Base-by-base conservation (phyloP, 2,113 vertebrate species). In the Steatornis caripensis region DNA sequence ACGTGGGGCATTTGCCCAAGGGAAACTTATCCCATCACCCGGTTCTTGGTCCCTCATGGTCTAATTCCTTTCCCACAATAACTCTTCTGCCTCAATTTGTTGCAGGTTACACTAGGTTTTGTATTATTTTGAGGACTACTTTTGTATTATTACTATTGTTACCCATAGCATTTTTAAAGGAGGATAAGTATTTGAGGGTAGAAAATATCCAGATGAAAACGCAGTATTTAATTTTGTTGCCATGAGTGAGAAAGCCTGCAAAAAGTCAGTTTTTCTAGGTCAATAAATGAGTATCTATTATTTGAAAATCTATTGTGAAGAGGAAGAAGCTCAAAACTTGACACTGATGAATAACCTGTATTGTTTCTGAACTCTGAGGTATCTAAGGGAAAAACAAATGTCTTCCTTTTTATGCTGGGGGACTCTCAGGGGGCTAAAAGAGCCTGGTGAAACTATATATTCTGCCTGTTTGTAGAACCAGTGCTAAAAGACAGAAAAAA, bases 241-340 rank as follows among this genome's bases (percentile, higher is more conserved):
- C 4, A 4, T 36, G 53, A 94, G 48, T 75, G 49, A 90, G 49
- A 84, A 80, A 84, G 30, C 18, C 18, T 87, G 11, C 20, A 83
- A 75, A 89, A 93, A 54, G 24, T 76, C 55, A 64, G 18, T 75
- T 81, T 95, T 96, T 91, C 68, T 90, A 81, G 89, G 89, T 95
- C 81, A 87, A 54, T 60, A 89, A 84, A 95, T 93, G 69, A 94
- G 89, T 97, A 93, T 89, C 84, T 95, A 84, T 54, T 79, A 80
- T 89, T 84, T 68, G 34, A 60, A 95, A 92, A 81, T 74, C 51
- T 70, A 3, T 75, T 89, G 60, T 84, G 77, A 91, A 89, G 48
- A 81, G 15, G 34, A 84, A 87, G 51, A 60, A 71, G 30, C 83
- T 82, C 34, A 78, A 71, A 84, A 87, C 24, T 84, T 77, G 83